Evolutionary conservation across 92 coral and sea anemone genomes (phyloP), one percentile per base, ranked within the genome.

Genomic region (Epizoanthus fatuus): DNA sequence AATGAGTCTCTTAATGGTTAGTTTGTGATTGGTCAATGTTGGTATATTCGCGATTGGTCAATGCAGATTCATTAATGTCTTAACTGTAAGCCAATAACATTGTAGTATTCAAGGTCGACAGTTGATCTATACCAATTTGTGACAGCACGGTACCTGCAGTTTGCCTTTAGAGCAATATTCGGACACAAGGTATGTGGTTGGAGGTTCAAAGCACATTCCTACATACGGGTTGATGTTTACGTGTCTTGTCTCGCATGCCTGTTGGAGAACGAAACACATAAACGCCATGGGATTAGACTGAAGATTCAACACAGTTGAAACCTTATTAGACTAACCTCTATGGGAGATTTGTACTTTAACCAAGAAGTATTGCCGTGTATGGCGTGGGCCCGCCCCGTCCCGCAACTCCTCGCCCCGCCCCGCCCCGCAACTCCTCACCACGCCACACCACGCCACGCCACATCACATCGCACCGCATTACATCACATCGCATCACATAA

Each of bases 81-180:
- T 74, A 74, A 38, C 15, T 38, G 2, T 8, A 49, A 49, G 11
- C 53, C 53, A 49, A 49, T 49, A 49, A 13, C 11, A 49, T 49
- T 8, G 5, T 44, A 44, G 8, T 44, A 44, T 7, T 4, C 5
- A 44, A 44, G 0, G 2, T 4, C 22, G 14, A 5, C 7, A 25
- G 14, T n/a, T n/a, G 0, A 63, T 20, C 38, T 11, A 63, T 55
- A 44, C 47, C 2, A 76, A 76, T 16, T 40, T 56, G 19, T 29
- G 38, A 56, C 2, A 55, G 1, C 37, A 9, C 12, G 17, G 37
- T 71, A 93, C 97, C 94, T 88, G 92, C 17, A 93, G 83, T 25
- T 90, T 92, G 57, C 97, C 97, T 74, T 93, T 93, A 37, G 94
- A 84, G 80, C 97, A 93, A 73, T 85, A 91, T 40, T 93, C 97